Base-by-base conservation (phyloP, 2,113 vertebrate genomes). In the Athene noctua region DNA sequence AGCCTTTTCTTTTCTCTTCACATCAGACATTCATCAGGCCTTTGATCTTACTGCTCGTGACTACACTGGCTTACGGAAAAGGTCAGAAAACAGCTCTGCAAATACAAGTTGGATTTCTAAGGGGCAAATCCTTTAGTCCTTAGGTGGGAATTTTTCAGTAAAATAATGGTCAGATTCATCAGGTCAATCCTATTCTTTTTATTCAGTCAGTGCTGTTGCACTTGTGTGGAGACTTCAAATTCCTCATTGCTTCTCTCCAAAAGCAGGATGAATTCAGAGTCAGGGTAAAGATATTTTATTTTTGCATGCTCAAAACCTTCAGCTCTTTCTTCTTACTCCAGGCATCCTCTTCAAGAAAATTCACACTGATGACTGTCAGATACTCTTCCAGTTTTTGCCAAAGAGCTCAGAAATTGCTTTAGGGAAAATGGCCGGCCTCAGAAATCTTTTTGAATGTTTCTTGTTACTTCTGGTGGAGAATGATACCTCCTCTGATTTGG, bases 21-120 rank as follows among this genome's bases (percentile, higher is more conserved):
- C 66, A 95, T 96, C 86, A 96, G 86, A 86, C 81, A 74, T 94
- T 90, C 96, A 87, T 95, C 87, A 92, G 86, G 66, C 55, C 66
- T 96, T 95, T 97, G 94, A 93, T 97, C 86, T 93, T 62, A 17
- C 57, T 90, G 93, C 72, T 96, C 17, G 1, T 88, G 83, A 96
- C 90, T 94, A 75, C 0, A 0, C 38, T 86, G 79, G 80, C 89
- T 95, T 74, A 73, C 52, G 83, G 77, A 66, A 95, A 94, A 97
- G 84, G 91, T 93, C 95, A 94, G 83, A 54, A 92, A 84, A 80
- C 49, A 86, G 74, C 62, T 94, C 81, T 79, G 92, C 57, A 84
- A 92, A 88, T 67, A 72, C 21, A 71, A 83, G 67, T 6, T 66
- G 63, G 47, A 91, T 94, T 92, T 96, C 66, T 71, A 49, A 75